Evolutionary conservation across 2,797 vertebrate species (phyloP).

Genomic region (Microctenopoma stevenorrisi): DNA sequence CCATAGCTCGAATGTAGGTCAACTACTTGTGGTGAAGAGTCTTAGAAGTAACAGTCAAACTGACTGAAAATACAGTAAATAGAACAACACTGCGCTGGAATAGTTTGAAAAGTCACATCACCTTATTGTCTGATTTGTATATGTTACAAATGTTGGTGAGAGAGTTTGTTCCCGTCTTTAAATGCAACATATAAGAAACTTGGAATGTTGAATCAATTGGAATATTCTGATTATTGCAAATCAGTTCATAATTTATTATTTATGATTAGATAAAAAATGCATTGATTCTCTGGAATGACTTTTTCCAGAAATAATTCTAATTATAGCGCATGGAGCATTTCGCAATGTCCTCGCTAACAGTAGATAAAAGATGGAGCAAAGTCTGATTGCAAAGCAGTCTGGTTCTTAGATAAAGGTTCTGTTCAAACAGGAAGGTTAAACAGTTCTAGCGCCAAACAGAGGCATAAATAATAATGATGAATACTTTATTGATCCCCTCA

Average conservation of each 20-base stretch:
- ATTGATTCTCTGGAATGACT: slow-evolving; percentile 2
- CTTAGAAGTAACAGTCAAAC: neutral
- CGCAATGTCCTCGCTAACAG: slow-evolving; percentile 16
- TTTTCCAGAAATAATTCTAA: slow-evolving; percentile 28
- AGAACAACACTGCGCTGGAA: too few relatives aligned
- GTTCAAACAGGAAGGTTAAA: slow-evolving; percentile 41
- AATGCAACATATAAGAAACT: too few relatives aligned
- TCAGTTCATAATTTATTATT: too few relatives aligned
- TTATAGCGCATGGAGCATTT: slow-evolving; percentile 9
- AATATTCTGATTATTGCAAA: too few relatives aligned
- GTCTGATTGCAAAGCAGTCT: slow-evolving; percentile 12
- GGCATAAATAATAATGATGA: neutral
- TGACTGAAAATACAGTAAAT: too few relatives aligned
- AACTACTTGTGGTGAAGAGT: slow-evolving; percentile 19
- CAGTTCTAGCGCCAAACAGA: neutral
- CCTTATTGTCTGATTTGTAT: too few relatives aligned
- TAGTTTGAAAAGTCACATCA: too few relatives aligned
- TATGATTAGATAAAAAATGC: neutral
- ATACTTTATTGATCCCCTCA: too few relatives aligned
- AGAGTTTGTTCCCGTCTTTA: too few relatives aligned
- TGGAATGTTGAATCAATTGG: too few relatives aligned
- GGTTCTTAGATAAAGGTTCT: slow-evolving; percentile 15
- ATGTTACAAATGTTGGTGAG: too few relatives aligned
- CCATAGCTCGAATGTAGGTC: slow-evolving; percentile 48
- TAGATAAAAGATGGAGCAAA: slow-evolving; percentile 61